Percentiles rank a stretch among this genome's conserved stretches.
These are phyloP conservation scores for Donacobius atricapilla DNA, from an alignment of 2,113 vertebrate species.

Conservation along the genomic window DNA sequence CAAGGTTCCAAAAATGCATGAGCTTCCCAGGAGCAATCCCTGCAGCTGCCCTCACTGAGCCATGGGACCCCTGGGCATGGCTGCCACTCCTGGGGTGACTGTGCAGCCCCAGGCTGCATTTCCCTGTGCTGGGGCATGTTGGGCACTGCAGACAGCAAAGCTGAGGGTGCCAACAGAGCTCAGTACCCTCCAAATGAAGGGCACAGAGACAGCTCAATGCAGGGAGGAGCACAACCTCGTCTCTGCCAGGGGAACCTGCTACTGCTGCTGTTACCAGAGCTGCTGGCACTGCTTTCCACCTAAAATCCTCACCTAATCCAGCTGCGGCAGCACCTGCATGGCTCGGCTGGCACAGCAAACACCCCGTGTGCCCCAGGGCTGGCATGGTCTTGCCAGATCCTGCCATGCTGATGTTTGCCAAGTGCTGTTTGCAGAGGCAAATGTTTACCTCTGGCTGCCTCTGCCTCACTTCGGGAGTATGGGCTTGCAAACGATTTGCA, in stretches of 20 bases:
- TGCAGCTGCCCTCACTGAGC: not conserved
- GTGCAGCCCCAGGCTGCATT: not conserved
- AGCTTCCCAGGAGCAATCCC: not conserved
- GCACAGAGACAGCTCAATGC: not conserved
- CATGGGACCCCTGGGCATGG: rapidly evolving
- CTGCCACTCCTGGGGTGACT: rapidly evolving
- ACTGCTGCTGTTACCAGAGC: not conserved
- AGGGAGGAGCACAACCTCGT: not conserved
- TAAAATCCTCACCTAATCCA: not conserved
- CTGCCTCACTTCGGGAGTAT: not conserved
- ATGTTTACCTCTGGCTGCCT: not conserved
- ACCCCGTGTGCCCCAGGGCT: rapidly evolving
- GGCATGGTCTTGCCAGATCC: rapidly evolving
- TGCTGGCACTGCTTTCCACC: not conserved
- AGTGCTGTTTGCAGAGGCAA: not conserved
- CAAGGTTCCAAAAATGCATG: rapidly evolving
- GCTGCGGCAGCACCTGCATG: rapidly evolving
- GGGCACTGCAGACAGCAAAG: not conserved
- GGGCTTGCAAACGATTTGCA: not conserved
- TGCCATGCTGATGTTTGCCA: not conserved
- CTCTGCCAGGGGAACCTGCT: not conserved
- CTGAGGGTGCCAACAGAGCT: not conserved
- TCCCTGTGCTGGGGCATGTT: rapidly evolving
- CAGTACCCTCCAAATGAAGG: not conserved
- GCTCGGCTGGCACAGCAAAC: not conserved